phyloP scores from a whole-genome alignment of 2,797 vertebrate genomes.

The Propithecus perrieri region DNA sequence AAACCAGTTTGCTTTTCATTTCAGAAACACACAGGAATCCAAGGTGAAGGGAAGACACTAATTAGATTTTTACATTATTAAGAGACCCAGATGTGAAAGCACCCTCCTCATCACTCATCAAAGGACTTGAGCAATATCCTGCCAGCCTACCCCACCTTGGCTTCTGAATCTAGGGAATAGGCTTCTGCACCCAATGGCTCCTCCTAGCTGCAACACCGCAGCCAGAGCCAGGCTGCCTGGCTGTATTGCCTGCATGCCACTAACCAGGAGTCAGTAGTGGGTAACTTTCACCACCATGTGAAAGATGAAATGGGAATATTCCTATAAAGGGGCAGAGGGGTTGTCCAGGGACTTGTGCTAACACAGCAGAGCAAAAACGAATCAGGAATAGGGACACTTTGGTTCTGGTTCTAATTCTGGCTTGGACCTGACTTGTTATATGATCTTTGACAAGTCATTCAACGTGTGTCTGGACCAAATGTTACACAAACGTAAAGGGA shows the following conservation, averaged over 20 bases:
- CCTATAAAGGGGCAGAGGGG: neutral
- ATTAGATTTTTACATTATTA: neutral
- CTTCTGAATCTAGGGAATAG: neutral
- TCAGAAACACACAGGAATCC: slow-evolving; percentile 39
- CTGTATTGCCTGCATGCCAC: too few relatives aligned
- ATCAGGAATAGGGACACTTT: neutral
- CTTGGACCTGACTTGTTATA: neutral
- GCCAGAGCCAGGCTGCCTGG: neutral
- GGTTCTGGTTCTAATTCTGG: neutral
- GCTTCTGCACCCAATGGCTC: too few relatives aligned
- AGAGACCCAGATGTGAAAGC: neutral
- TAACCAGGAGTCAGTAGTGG: neutral
- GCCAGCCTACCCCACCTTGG: neutral
- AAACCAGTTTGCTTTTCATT: slow-evolving; percentile 23
- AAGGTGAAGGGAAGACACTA: neutral
- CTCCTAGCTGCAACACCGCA: neutral
- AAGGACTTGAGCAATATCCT: neutral
- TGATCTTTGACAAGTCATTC: neutral
- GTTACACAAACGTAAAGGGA: neutral
- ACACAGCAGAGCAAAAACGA: neutral
- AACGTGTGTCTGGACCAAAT: neutral
- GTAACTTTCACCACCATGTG: neutral
- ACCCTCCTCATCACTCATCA: neutral
- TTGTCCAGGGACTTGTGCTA: neutral
- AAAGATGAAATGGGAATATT: neutral